These are phyloP conservation scores for Brachionus calyciflorus DNA, from an alignment of 1,140 invertebrate genomes.

Conservation along the genomic window DNA sequence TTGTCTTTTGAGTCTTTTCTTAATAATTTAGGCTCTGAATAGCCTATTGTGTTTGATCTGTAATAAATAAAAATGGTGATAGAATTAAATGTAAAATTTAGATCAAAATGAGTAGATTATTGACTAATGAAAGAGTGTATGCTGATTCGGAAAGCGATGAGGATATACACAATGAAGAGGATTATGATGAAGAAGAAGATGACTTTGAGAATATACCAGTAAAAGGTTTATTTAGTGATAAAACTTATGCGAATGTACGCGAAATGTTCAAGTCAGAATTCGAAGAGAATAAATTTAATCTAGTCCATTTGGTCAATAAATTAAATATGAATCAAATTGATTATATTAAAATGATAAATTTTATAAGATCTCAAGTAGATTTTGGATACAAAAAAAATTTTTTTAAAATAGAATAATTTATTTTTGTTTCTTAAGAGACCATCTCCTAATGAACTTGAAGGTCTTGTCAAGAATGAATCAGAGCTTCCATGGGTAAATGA, in stretches of 20 bases:
- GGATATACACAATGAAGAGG: constrained; percentile 59
- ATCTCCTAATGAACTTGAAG: background rate
- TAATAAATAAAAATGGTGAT: background rate
- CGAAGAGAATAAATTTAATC: constrained; percentile 69
- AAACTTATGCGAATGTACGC: constrained; percentile 56
- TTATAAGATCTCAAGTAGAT: constrained; percentile 67
- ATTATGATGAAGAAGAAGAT: constrained; percentile 62
- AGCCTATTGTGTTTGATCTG: background rate
- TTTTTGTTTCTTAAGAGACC: constrained; percentile 23
- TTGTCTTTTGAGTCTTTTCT: background rate
- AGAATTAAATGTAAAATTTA: constrained; percentile 26
- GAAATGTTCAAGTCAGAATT: constrained; percentile 63
- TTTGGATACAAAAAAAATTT: background rate
- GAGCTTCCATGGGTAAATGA: constrained; percentile 11
- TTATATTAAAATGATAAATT: constrained; percentile 84
- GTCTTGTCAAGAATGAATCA: background rate
- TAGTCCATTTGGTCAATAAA: constrained; percentile 68
- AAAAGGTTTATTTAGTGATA: constrained; percentile 65
- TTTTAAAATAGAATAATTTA: too few relatives aligned
- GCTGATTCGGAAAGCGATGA: constrained; percentile 58
- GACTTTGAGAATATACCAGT: constrained; percentile 51
- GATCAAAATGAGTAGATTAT: constrained; percentile 31
- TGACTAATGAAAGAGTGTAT: background rate
- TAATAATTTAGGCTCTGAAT: constrained; percentile 11
- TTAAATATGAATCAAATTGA: constrained; percentile 77